Percentiles rank a stretch among this genome's conserved stretches.
Evolutionary conservation across 1,140 invertebrate species (phyloP).

Genomic region (Sitobion miscanthi): DNA sequence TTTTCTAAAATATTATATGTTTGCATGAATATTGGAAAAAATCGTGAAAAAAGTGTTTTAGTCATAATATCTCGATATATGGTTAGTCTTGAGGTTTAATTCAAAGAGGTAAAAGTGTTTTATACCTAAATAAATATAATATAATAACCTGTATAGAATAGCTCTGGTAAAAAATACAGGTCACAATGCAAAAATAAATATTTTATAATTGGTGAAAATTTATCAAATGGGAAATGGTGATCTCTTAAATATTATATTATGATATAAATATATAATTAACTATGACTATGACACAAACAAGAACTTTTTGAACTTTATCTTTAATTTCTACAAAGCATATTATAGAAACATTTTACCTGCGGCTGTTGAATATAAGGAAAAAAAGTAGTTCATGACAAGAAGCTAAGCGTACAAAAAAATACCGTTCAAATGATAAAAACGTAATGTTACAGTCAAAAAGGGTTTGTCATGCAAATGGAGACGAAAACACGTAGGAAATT

Average conservation of each 20-base stretch:
- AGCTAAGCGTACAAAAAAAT: background rate
- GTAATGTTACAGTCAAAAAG: background rate
- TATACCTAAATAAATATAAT: too few species aligned
- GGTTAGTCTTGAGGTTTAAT: background rate
- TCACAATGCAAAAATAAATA: background rate
- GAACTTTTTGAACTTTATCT: background rate
- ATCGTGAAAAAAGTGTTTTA: background rate
- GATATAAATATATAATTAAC: background rate
- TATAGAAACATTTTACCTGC: background rate
- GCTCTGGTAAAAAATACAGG: background rate
- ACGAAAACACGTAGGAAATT: background rate
- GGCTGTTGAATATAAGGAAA: background rate
- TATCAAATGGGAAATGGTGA: background rate
- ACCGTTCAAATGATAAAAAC: background rate
- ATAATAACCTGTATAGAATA: too few species aligned
- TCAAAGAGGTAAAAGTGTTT: background rate
- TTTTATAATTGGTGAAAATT: background rate
- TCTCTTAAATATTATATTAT: background rate
- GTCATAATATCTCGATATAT: background rate
- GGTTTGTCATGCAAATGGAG: background rate
- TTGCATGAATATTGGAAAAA: background rate
- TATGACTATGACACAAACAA: background rate
- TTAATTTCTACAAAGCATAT: background rate
- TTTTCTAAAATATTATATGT: background rate
- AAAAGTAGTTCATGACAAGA: background rate